Percentiles rank a stretch among this genome's conserved stretches.
phyloP scores from a whole-genome alignment of 2,113 vertebrate species.

The Semnopithecus entellus region DNA sequence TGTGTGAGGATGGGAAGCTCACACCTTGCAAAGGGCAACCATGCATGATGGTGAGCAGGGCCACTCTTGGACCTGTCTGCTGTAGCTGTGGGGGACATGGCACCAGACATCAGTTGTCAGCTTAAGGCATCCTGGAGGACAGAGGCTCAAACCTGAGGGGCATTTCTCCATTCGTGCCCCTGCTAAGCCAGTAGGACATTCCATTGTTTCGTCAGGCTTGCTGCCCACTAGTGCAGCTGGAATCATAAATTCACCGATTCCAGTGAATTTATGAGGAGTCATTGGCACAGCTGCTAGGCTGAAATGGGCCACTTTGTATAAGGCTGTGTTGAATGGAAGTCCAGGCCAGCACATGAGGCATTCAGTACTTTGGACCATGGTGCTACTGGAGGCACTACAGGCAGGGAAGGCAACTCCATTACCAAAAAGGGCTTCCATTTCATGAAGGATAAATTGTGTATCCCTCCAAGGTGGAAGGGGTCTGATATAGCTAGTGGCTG shows the following conservation, averaged over 20 bases:
- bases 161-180: not conserved
- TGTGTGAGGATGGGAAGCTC: not conserved
- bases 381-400: not conserved
- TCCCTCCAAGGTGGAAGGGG: not conserved
- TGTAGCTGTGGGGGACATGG: not conserved
- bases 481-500: not conserved
- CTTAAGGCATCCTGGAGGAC: not conserved
- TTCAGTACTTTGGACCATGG: not conserved
- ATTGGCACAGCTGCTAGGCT: not conserved
- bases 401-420: not conserved
- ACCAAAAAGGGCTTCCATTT: not conserved
- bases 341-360: not conserved
- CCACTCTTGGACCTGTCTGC: not conserved
- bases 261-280: not conserved
- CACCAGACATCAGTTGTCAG: not conserved
- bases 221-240: not conserved
- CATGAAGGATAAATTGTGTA: not conserved
- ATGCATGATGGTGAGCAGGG: not conserved
- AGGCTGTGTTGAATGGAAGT: not conserved
- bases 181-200: not conserved
- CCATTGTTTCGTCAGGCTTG: not conserved
- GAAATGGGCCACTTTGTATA: not conserved
- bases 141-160: not conserved
- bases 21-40: not conserved
- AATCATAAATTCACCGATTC: not conserved